Evolutionary conservation across 1,140 invertebrate genomes (phyloP).

Genomic region (Drosophila auraria): DNA sequence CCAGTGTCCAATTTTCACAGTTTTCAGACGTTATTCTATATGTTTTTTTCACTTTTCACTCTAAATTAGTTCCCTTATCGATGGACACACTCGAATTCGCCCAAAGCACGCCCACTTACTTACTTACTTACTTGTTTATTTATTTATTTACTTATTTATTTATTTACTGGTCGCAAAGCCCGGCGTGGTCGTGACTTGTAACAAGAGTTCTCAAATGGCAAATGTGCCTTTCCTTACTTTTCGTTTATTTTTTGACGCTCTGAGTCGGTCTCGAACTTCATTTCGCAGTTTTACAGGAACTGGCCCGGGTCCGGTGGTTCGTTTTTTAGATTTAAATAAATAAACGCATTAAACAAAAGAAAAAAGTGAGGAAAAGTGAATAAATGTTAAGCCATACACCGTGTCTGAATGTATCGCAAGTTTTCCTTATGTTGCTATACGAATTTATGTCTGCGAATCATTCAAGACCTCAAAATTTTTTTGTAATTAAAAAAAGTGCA

Average conservation of each 20-base stretch:
- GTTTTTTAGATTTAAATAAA: constrained; percentile 58
- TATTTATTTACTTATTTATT: constrained; percentile 19
- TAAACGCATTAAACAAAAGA: constrained; percentile 43
- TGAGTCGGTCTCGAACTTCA: too few species aligned
- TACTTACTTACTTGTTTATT: background rate
- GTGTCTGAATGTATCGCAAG: background rate
- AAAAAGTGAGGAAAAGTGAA: constrained; percentile 16
- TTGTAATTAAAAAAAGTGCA: constrained; percentile 18
- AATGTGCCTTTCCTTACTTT: background rate
- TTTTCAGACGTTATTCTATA: constrained; percentile 58
- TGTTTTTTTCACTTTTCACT: constrained; percentile 22
- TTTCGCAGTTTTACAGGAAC: constrained; percentile 22
- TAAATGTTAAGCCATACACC: constrained; percentile 38
- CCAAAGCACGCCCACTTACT: background rate
- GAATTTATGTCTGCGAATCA: background rate
- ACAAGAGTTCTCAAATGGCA: constrained; percentile 10
- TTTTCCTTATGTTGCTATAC: constrained; percentile 1
- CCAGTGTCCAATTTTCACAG: constrained; percentile 16
- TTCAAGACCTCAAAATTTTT: background rate
- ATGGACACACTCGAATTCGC: background rate
- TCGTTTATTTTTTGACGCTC: background rate
- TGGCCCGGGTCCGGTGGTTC: constrained; percentile 21
- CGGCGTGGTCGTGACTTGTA: constrained; percentile 10
- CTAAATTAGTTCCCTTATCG: constrained; percentile 42
- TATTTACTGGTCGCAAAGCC: constrained; percentile 11